Evolutionary conservation across 2,888 invertebrate genomes (phyloP).

Genomic region (Gerris lacustris): DNA sequence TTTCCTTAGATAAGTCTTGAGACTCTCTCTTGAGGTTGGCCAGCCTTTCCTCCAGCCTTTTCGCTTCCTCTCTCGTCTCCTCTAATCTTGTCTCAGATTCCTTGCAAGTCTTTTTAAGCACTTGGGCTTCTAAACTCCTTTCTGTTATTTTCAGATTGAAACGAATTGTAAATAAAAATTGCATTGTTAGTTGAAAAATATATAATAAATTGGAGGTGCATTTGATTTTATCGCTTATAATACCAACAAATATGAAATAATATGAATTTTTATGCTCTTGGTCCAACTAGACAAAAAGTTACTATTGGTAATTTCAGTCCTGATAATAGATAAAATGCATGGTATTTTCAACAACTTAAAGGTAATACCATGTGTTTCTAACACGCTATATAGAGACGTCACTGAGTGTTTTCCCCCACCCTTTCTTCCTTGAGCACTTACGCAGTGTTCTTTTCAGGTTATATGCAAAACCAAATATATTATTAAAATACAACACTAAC

Average conservation of each 20-base stretch:
- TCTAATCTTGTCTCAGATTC: not conserved
- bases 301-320: not conserved
- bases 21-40: slow-evolving; percentile 1
- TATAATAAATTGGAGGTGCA: not conserved
- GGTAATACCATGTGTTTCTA: too few relatives aligned
- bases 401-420: too few relatives aligned
- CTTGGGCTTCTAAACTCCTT: not conserved
- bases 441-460: too few relatives aligned
- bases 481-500: too few relatives aligned
- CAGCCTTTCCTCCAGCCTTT: not conserved
- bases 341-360: too few relatives aligned
- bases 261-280: not conserved
- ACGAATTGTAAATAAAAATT: too few relatives aligned
- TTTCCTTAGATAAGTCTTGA: not conserved
- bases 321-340: too few relatives aligned
- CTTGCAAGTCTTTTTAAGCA: not conserved
- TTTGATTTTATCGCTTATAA: not conserved
- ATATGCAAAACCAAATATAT: too few relatives aligned
- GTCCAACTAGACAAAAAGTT: not conserved
- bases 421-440: too few relatives aligned
- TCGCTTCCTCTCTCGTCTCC: not conserved
- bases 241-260: not conserved
- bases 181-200: not conserved
- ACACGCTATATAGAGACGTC: too few relatives aligned
- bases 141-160: not conserved